Evolutionary conservation across 2,113 vertebrate species (phyloP), one percentile per base, ranked within the genome.

Genomic region (Odontesthes bonariensis): DNA sequence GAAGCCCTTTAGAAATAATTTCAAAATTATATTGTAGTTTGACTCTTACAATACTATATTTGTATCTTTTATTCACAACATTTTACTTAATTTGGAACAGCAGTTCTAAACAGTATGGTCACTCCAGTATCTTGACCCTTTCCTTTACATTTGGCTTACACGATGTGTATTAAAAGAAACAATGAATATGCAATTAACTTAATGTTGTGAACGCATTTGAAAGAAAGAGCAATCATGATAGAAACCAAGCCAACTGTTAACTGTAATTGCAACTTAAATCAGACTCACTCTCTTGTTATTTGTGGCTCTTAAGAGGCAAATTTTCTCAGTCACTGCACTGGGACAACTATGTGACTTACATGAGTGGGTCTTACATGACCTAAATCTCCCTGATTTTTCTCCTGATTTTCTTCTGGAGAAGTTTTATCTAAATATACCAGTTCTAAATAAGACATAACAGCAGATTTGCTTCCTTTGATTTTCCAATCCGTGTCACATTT

Each of bases 191-290:
- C 8, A 23, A 42, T 16, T 6, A 42, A 42, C 38, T 23, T 38
- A 7, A 22, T 40, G n/a, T 20, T 11, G 16, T 33, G 14, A 53
- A 38, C 49, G 53, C 33, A 66, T 66, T 49, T 66, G 33, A 38
- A 33, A 64, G 27, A 49, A 38, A 52, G 49, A 67, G 35, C 51
- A 42, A 54, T 67, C 20, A 67, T 17, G 51, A 67, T 23, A 17
- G 54, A 32, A 54, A 54, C 9, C 20, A 54, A 54, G 8, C 32
- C 63, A 66, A 66, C 12, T 35, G 31, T 22, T 65, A 16, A 38
- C 51, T 54, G n/a, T 67, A 33, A 67, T 54, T 67, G 51, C 64
- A 67, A 27, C 23, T 67, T 23, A 67, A 66, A 53, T 53, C 27
- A 65, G 47, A 51, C 16, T 67, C 49, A 53, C 63, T 66, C n/a